phyloP scores from a whole-genome alignment of 2,113 vertebrate genomes.

The Dasyurus viverrinus region DNA sequence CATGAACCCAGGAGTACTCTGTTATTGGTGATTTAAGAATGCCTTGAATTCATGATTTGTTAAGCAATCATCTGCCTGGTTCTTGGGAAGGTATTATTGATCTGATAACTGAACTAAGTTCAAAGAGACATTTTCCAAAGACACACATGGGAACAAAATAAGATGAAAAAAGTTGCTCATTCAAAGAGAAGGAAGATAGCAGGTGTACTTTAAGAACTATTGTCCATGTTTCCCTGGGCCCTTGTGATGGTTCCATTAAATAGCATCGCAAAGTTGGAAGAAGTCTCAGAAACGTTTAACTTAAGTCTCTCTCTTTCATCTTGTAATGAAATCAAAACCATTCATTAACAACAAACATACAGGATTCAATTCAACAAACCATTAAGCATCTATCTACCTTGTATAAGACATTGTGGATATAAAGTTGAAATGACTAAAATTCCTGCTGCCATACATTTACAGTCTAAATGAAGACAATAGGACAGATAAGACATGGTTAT shows the following conservation, averaged over 20 bases:
- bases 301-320: background rate
- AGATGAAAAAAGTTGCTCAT: conserved; percentile 12
- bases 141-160: background rate
- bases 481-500: background rate
- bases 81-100: conserved; percentile 24
- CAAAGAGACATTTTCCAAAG: conserved; percentile 21
- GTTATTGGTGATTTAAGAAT: background rate
- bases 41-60: conserved; percentile 11
- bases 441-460: background rate
- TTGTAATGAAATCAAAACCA: background rate
- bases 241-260: background rate
- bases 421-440: background rate
- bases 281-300: background rate
- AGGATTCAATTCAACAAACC: background rate
- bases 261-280: background rate
- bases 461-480: background rate
- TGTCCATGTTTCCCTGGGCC: background rate
- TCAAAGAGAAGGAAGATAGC: background rate
- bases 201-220: conserved; percentile 1
- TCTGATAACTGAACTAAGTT: background rate
- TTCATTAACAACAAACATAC: background rate
- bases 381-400: background rate
- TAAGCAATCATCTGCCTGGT: background rate
- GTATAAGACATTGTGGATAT: background rate
- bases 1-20: background rate